phyloP scores from a whole-genome alignment of 2,113 vertebrate genomes.

The Scophthalmus maximus region DNA sequence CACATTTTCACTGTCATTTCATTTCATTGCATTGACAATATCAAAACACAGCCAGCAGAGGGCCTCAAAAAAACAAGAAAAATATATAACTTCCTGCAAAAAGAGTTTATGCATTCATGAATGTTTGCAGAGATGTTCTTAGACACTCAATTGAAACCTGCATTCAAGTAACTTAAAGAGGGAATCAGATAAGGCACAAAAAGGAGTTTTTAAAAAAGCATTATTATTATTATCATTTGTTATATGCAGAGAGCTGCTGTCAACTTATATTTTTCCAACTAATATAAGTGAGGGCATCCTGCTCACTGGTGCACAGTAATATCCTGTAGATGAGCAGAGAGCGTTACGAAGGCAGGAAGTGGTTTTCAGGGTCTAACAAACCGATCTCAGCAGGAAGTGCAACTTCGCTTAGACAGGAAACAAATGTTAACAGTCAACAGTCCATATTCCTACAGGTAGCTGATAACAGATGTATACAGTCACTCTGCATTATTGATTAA shows the following conservation, averaged over 20 bases:
- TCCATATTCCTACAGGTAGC: slow-evolving; percentile 28
- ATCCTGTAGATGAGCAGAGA: slow-evolving; percentile 45
- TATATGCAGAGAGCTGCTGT: too few relatives aligned
- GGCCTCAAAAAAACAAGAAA: not conserved
- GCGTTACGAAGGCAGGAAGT: slow-evolving; percentile 69
- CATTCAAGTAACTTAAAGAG: not conserved
- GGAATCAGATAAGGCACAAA: not conserved
- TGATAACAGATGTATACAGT: not conserved
- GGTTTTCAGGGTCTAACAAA: slow-evolving; percentile 57
- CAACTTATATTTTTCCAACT: not conserved
- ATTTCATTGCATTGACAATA: not conserved
- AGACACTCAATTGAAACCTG: fast-evolving
- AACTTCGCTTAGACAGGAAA: slow-evolving; percentile 67
- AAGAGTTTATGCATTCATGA: not conserved
- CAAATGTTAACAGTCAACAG: slow-evolving; percentile 65
- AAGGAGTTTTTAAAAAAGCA: too few relatives aligned
- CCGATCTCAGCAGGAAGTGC: slow-evolving; percentile 50
- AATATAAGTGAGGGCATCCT: not conserved
- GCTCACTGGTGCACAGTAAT: not conserved
- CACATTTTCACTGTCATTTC: not conserved
- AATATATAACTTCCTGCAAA: not conserved
- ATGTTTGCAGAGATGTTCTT: not conserved
- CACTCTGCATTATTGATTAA: not conserved
- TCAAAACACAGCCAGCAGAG: slow-evolving; percentile 18
- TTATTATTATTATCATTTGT: too few relatives aligned